These are phyloP conservation scores for Cryptotis parvus DNA, from an alignment of 2,113 vertebrate species.

Conservation along the genomic window DNA sequence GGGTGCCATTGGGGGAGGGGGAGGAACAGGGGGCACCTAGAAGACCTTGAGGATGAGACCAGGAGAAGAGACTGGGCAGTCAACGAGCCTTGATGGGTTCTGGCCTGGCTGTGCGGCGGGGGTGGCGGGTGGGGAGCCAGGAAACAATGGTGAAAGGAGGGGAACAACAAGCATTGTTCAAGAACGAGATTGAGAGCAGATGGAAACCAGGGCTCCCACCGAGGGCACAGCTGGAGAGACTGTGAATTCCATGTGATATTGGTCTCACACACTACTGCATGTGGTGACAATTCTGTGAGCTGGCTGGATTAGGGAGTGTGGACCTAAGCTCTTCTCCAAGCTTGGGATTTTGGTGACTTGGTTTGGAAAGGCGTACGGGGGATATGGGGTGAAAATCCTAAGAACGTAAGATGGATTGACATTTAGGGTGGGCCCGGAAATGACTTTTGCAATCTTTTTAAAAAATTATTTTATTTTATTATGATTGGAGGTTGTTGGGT, in stretches of 20 bases:
- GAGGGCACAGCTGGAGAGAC: background rate
- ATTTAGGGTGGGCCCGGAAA: background rate
- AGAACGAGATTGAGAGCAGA: background rate
- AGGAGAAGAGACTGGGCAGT: background rate
- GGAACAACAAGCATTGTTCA: background rate
- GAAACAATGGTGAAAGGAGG: background rate
- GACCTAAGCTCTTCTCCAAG: background rate
- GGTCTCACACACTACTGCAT: accelerated
- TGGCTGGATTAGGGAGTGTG: background rate
- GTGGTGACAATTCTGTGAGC: background rate
- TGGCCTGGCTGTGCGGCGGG: background rate
- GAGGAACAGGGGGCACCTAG: too few species aligned
- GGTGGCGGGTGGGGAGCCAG: background rate
- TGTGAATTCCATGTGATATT: background rate
- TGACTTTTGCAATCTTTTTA: background rate
- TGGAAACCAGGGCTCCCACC: background rate
- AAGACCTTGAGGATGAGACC: background rate
- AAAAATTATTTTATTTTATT: too few species aligned
- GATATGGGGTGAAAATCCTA: background rate
- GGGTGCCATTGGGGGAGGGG: background rate
- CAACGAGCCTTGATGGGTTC: background rate
- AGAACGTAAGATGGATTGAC: background rate
- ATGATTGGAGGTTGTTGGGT: too few species aligned
- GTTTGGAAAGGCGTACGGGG: background rate
- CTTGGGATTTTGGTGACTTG: background rate